Base-by-base conservation (phyloP, 2,888 invertebrate species). In the Drosophila helvetica region DNA sequence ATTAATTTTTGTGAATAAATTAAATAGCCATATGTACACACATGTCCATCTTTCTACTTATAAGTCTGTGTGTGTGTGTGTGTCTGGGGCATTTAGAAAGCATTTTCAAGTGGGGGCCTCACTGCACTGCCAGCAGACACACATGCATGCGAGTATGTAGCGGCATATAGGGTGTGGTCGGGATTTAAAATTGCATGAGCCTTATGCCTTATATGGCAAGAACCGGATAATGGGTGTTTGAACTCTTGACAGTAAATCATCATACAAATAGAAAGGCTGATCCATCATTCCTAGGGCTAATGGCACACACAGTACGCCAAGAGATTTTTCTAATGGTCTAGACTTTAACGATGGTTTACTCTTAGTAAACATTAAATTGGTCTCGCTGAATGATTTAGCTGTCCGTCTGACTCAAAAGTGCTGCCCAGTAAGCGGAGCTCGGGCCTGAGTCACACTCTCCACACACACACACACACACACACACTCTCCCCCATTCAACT, bases 1-100 rank as follows among this genome's bases (percentile, higher is more conserved):
- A 86, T 86, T 86, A 86, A 86, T 76, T 84, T 84, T 75, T 80
- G 79, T 86, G 87, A 85, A 86, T 86, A 86, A 86, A 86, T 86
- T 86, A 85, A 84, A 85, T 80, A 75, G 56, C 85, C 78, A 85
- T 86, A 38, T 38, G 38, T 38, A 78, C 77, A 70, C 63, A 62
- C 42, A 33, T 54, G 55, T 66, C 42, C 51, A 22, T 22, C 22
- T 22, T 22, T 57, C 45, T 43, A 59, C 45, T 51, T 22, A 43
- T 58, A 42, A 15, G 47, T 42, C 55, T 67, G 43, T 1, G 3
- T 38, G 15, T 15, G 15, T 7, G 15, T 38, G 38, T 38, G n/a
- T n/a, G 38, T 38, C 51, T 78, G 61, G 65, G 68, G 53, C 65
- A 83, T 83, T 86, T 84, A 84, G 83, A 84, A 84, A 84, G 83